Conservation (phyloP, 2,888 invertebrate species). For the Standfussiana lucernea region DNA sequence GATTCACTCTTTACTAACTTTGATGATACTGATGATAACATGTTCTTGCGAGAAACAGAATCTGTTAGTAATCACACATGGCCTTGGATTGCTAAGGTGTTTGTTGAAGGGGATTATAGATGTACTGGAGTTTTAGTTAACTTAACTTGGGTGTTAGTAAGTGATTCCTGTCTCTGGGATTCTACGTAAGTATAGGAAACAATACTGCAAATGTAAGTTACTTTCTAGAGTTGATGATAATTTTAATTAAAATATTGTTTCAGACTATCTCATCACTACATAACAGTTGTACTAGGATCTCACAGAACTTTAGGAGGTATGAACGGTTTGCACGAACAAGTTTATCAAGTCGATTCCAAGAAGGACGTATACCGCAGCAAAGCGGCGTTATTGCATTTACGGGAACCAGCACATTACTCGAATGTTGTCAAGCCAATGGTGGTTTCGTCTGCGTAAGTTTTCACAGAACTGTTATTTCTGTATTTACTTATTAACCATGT, state of each 20-base stretch:
- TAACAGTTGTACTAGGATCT: conserved; percentile 93
- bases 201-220: not conserved
- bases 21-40: conserved; percentile 73
- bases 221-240: not conserved
- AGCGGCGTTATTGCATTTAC: conserved; percentile 92
- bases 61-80: conserved; percentile 78
- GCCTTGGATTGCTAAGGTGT: conserved; percentile 95
- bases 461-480: not conserved
- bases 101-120: conserved; percentile 92
- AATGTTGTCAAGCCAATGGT: conserved; percentile 92
- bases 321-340: conserved; percentile 93
- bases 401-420: conserved; percentile 90
- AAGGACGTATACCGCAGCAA: conserved; percentile 91
- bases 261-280: conserved; percentile 90
- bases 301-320: conserved; percentile 90
- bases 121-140: conserved; percentile 93
- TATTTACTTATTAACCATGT: not conserved
- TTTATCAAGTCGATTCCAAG: conserved; percentile 91
- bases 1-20: conserved; percentile 83
- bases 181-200: conserved; percentile 75
- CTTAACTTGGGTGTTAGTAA: conserved; percentile 92
- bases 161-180: conserved; percentile 89
- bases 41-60: conserved; percentile 71
- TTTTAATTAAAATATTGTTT: conserved; percentile 59
- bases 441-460: conserved; percentile 87